phyloP scores from a whole-genome alignment of 2,113 vertebrate genomes.

The Ginglymostoma cirratum region DNA sequence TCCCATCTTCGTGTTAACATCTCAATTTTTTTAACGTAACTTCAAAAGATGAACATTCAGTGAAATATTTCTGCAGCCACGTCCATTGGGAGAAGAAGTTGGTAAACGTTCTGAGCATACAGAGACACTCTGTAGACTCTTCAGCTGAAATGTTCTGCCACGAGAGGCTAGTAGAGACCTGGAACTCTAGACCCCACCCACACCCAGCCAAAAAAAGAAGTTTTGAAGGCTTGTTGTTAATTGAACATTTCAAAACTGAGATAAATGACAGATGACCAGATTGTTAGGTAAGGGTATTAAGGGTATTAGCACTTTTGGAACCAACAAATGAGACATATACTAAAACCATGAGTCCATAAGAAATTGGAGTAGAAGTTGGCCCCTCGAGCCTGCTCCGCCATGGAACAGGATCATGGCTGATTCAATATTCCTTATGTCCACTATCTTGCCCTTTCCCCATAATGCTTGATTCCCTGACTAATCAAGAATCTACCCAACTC shows the following conservation, averaged over 20 bases:
- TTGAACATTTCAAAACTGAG: background rate
- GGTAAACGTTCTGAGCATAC: too few relatives aligned
- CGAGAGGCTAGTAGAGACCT: background rate
- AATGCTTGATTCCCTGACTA: too few relatives aligned
- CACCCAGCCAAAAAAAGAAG: background rate
- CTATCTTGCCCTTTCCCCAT: too few relatives aligned
- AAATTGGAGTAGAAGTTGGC: too few relatives aligned
- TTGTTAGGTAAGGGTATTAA: background rate
- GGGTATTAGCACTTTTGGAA: background rate
- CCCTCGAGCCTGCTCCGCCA: too few relatives aligned
- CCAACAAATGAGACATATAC: too few relatives aligned
- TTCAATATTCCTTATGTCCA: too few relatives aligned
- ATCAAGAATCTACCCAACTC: too few relatives aligned
- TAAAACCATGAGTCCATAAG: too few relatives aligned
- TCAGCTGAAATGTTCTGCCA: too few relatives aligned
- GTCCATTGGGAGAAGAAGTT: background rate
- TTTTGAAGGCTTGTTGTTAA: background rate
- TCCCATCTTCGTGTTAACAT: background rate
- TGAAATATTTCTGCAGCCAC: background rate
- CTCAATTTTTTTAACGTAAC: background rate
- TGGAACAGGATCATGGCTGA: too few relatives aligned
- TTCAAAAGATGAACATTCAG: background rate
- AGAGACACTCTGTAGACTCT: too few relatives aligned
- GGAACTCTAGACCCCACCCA: background rate
- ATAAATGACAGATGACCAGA: background rate